Conservation (phyloP, 64 coral and sea anemone genomes). For the Actinia tenebrosa region DNA sequence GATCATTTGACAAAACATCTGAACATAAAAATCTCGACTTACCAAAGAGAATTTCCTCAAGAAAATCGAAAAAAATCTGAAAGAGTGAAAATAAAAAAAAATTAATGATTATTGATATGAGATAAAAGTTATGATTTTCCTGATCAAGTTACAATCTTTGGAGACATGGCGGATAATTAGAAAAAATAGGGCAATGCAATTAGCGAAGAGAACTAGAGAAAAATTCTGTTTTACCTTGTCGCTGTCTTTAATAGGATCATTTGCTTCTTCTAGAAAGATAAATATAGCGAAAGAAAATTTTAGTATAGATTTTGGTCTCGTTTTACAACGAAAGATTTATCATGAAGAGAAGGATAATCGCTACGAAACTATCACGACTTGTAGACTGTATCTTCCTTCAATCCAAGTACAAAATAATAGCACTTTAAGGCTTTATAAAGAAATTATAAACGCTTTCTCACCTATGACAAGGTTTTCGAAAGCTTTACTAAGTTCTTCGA, state of each 20-base stretch:
- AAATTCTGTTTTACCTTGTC: background rate
- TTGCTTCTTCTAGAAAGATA: background rate
- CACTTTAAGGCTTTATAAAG: background rate
- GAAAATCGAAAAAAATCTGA: constrained; percentile 63
- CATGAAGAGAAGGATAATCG: background rate
- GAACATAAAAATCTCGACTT: background rate
- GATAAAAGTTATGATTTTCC: background rate
- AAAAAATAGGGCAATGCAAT: background rate
- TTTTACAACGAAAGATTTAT: background rate
- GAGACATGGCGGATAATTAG: constrained; percentile 18
- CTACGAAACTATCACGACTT: background rate
- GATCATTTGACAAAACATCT: background rate
- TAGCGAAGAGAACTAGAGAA: background rate
- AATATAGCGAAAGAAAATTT: background rate
- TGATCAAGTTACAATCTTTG: background rate
- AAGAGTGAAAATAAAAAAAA: background rate
- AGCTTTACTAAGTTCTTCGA: constrained; percentile 61
- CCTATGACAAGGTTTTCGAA: constrained; percentile 47
- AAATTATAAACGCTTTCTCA: background rate
- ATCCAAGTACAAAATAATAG: background rate
- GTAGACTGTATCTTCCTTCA: background rate
- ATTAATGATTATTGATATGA: background rate
- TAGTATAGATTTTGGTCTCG: background rate
- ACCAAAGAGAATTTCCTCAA: constrained; percentile 55
- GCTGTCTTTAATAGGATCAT: background rate